A percentile compares a stretch with the other conserved stretches of the same genome.
phyloP scores from a whole-genome alignment of 2,113 vertebrate genomes.

The Eublepharis macularius region DNA sequence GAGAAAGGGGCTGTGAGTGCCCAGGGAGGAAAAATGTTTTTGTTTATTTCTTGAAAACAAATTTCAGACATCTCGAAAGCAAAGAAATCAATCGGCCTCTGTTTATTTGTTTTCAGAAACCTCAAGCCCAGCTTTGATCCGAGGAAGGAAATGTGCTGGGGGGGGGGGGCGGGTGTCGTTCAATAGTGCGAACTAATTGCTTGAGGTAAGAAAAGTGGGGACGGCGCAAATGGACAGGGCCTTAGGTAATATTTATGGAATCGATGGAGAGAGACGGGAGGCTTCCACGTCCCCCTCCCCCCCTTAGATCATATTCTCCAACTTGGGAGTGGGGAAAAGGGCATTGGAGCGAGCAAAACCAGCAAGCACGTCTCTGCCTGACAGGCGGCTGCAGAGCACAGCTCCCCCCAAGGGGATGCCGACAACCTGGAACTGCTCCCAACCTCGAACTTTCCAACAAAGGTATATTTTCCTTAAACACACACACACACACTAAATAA shows the following conservation, averaged over 20 bases:
- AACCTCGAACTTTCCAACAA: constrained; percentile 33
- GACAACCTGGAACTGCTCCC: constrained; percentile 30
- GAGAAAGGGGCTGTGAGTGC: constrained; percentile 24
- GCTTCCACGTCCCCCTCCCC: neutral
- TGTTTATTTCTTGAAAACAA: constrained; percentile 54
- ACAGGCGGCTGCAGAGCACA: neutral
- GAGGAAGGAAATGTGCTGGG: constrained; percentile 48
- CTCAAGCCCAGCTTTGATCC: constrained; percentile 50
- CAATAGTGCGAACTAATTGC: constrained; percentile 59
- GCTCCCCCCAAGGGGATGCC: neutral
- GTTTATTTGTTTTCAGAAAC: constrained; percentile 59
- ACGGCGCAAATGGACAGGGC: constrained; percentile 20
- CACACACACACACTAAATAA: constrained; percentile 56
- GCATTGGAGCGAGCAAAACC: neutral
- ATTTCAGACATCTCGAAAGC: constrained; percentile 49
- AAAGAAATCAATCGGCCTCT: constrained; percentile 47
- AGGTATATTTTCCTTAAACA: constrained; percentile 58
- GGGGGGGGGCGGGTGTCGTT: neutral
- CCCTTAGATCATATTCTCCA: neutral
- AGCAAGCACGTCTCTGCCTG: constrained; percentile 5
- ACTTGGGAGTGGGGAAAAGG: neutral
- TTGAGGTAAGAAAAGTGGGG: constrained; percentile 49
- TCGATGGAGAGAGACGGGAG: neutral
- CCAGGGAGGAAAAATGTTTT: constrained; percentile 29
- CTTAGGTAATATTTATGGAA: constrained; percentile 25